Base-by-base conservation (phyloP, 1,140 invertebrate genomes). In the Eriocheir sinensis region DNA sequence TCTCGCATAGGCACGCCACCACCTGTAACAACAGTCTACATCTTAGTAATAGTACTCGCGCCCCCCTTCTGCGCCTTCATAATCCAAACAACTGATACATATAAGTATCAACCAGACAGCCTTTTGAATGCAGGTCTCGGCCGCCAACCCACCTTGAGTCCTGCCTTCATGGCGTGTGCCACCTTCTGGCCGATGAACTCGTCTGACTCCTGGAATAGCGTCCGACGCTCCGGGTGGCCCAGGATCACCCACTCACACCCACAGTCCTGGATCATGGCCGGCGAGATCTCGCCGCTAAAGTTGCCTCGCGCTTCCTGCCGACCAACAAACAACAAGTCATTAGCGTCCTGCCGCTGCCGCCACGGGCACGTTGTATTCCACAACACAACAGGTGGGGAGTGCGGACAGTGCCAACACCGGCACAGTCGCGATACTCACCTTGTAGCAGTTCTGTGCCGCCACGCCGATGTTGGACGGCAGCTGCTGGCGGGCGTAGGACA, bases 371-470 rank as follows among this genome's bases (percentile, higher is more conserved):
- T 15, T 0, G 21, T 30, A 2, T 27, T 72, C 8, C 41, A 0
- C 41, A 9, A 89, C 9, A 40, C 30, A 40, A 1, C 17, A 9
- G 30, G 9, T 34, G 4, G 17, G 21, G n/a, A n/a, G n/a, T n/a
- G n/a, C n/a, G n/a, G n/a, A n/a, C 34, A 89, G n/a, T 17, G 41
- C 36, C 36, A 38, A 12, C 40, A n/a, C 40, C 30, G 30, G n/a
- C n/a, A 60, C 40, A 44, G 30, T 27, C 38, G 8, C 27, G 41
- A 41, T 32, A 4, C 81, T 79, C 81, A 98, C 98, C 97, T 99
- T 99, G 97, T 99, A 99, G 96, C 98, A 98, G 96, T 99, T 99
- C 97, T 99, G 99, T n/a, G 98, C 99, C 92, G 99, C 98, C 48
- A 99, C 98, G 36, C 97, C 97, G 95, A 99, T 97, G 95, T 97